Evolutionary conservation across 1,140 invertebrate genomes (phyloP), one percentile per base, ranked within the genome.

Genomic region (Pseudobourletiella spinata): DNA sequence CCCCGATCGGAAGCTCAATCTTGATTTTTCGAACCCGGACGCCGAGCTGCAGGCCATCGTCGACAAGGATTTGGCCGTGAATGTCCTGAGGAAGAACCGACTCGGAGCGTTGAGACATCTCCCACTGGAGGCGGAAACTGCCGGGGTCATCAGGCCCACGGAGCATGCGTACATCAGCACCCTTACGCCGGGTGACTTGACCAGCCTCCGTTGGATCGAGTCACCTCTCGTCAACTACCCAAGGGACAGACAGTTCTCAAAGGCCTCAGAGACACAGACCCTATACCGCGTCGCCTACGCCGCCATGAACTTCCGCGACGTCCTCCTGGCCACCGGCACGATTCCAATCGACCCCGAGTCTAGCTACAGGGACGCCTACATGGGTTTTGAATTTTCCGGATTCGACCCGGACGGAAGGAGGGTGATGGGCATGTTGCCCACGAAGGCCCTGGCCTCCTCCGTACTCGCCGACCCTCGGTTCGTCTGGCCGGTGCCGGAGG

Each of bases 281-380:
- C n/a, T n/a, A n/a, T n/a, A n/a, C n/a, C n/a, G n/a, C n/a, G 92
- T 98, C 8, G 89, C 95, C 73, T 97, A 93, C 76, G 86, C 94
- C 3, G 87, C 95, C 24, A 80, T 98, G 3, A 98, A 98, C 76
- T 98, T 98, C 85, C 83, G 94, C 61, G 95, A 98, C 75, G 86
- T 98, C 39, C 98, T 98, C 95, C 78, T 98, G 66, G 93, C 94
- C 1, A 92, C 90, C 25, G 95, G 95, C 63, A 95, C 96, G 77
- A 79, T 98, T 32, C 88, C 92, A 28, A 91, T 91, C 24, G 94
- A 98, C 79, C 91, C 94, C 35, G 76, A 89, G 43, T 86, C 86
- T n/a, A 72, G 75, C 67, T 82, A 94, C 67, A 82, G 94, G 78
- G 94, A 97, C 66, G 96, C 91, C 75, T 86, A 97, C 65, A 79